These are phyloP conservation scores for Exephanes ischioxanthus DNA, from an alignment of 2,888 invertebrate species.

Conservation along the genomic window DNA sequence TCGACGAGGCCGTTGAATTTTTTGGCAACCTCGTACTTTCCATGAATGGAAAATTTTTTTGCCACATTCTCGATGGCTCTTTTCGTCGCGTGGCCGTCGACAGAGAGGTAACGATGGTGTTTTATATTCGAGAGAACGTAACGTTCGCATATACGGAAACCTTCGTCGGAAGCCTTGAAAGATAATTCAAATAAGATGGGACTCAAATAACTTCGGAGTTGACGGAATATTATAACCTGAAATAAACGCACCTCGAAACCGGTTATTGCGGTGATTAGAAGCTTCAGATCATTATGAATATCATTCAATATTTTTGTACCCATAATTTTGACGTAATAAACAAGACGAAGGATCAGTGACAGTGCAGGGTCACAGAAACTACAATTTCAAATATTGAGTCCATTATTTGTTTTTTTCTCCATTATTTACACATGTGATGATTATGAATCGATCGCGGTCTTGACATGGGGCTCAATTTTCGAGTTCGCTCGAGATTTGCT, in stretches of 20 bases:
- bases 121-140: conserved; percentile 84
- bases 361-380: not conserved
- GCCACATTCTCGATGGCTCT: conserved; percentile 84
- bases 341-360: not conserved
- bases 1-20: conserved; percentile 83
- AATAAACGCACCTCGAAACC: conserved; percentile 78
- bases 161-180: conserved; percentile 82
- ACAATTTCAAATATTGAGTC: conserved; percentile 20
- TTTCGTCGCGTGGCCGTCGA: conserved; percentile 85
- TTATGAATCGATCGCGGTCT: not conserved
- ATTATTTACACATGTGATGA: conserved; percentile 2
- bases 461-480: no score
- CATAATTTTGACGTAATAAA: conserved; percentile 72
- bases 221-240: conserved; percentile 36
- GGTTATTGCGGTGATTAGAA: conserved; percentile 80
- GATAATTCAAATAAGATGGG: conserved; percentile 9
- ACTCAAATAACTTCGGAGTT: conserved; percentile 8
- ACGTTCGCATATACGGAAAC: conserved; percentile 83
- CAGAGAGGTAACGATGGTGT: conserved; percentile 85
- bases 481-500: no score
- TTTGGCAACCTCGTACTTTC: conserved; percentile 84
- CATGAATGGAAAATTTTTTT: conserved; percentile 85
- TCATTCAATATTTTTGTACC: conserved; percentile 79
- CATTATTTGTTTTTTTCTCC: conserved; percentile 9
- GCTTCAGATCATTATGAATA: conserved; percentile 81